Evolutionary conservation across 37 sponge, comb jelly and placozoan species (phyloP).

Genomic region (Aplysina aerophoba): DNA sequence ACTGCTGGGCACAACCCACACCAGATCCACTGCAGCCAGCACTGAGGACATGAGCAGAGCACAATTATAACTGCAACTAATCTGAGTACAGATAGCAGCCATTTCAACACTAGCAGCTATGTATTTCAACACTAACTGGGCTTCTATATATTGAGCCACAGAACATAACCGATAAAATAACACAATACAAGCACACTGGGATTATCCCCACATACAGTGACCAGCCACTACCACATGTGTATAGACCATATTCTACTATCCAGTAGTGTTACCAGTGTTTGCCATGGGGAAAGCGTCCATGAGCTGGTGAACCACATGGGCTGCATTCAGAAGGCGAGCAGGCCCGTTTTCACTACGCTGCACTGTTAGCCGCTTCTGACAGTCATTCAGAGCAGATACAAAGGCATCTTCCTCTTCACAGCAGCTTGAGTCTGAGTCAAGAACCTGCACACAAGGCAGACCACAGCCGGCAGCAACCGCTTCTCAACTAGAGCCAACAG

Average conservation of each 20-base stretch:
- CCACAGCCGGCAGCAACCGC: too few relatives aligned
- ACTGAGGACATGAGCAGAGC: background rate
- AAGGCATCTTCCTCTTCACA: background rate
- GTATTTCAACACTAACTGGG: too few relatives aligned
- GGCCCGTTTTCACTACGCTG: background rate
- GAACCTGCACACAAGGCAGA: background rate
- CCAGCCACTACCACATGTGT: background rate
- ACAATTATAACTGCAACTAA: too few relatives aligned
- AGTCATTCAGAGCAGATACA: background rate
- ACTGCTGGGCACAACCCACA: constrained; percentile 9
- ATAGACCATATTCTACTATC: background rate
- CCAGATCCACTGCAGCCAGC: background rate
- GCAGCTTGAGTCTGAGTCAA: background rate
- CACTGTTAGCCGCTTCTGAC: background rate
- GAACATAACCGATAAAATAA: too few relatives aligned
- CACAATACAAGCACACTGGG: too few relatives aligned
- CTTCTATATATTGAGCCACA: too few relatives aligned
- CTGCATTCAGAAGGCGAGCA: background rate
- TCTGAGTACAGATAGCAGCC: background rate
- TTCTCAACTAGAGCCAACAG: too few relatives aligned
- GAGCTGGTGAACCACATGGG: background rate
- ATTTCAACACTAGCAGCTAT: background rate
- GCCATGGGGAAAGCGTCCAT: background rate
- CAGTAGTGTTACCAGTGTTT: background rate
- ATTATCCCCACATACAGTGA: too few relatives aligned